These are phyloP conservation scores for Punctoribates punctum DNA, from an alignment of 2,888 invertebrate species.

Conservation along the genomic window DNA sequence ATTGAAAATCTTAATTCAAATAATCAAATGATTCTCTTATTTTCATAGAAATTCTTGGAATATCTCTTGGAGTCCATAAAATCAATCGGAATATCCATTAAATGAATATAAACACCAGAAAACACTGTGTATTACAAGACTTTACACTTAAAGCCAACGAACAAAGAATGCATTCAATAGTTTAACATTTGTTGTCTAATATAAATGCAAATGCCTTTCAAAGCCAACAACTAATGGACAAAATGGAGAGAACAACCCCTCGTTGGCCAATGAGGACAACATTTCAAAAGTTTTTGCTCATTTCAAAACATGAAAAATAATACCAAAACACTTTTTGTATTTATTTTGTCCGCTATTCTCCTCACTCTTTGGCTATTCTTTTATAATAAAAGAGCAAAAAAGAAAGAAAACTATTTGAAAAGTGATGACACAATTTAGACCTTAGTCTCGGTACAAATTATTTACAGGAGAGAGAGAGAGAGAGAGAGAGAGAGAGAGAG, in stretches of 20 bases:
- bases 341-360: not conserved
- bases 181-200: not conserved
- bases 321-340: not conserved
- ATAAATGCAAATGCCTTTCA: slow-evolving; percentile 9
- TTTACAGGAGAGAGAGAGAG: not conserved
- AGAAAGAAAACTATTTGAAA: not conserved
- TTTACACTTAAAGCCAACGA: not conserved
- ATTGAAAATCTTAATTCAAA: too few species aligned
- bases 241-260: not conserved
- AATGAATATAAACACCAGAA: slow-evolving; percentile 17
- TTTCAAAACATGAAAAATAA: not conserved
- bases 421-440: slow-evolving; percentile 13
- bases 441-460: slow-evolving; percentile 2
- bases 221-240: not conserved
- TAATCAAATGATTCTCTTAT: too few species aligned
- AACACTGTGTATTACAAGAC: slow-evolving; percentile 23
- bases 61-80: not conserved
- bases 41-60: too few species aligned
- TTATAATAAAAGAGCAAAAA: too few species aligned
- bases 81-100: slow-evolving; percentile 19
- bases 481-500: not conserved
- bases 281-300: too few species aligned
- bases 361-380: too few species aligned
- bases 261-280: not conserved
- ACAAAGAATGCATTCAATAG: not conserved